These are phyloP conservation scores for Patiria miniata DNA, from an alignment of 35 echinoderm and acorn worm species.

Conservation along the genomic window DNA sequence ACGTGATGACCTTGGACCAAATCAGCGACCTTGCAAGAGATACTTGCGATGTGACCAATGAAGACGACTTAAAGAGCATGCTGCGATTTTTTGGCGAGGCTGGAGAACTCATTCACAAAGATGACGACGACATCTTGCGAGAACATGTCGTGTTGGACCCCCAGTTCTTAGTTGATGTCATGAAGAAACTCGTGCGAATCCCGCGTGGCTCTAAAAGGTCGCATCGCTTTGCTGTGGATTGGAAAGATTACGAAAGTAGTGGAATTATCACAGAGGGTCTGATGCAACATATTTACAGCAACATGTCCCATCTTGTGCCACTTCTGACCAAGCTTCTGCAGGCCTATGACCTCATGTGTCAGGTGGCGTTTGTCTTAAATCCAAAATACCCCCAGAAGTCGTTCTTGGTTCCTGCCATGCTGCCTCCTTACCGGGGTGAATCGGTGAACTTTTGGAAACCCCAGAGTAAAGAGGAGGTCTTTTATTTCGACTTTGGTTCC, in stretches of 20 bases:
- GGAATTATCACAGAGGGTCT: conserved; percentile 24
- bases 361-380: not conserved
- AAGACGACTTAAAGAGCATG: not conserved
- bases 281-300: conserved; percentile 18
- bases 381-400: not conserved
- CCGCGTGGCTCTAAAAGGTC: not conserved
- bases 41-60: not conserved
- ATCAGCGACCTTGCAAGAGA: conserved; percentile 21
- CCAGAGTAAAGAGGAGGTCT: not conserved
- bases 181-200: conserved; percentile 28
- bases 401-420: conserved; percentile 12
- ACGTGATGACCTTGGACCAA: not conserved
- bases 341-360: not conserved
- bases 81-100: conserved; percentile 23
- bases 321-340: not conserved
- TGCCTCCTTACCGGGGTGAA: not conserved
- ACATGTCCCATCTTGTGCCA: not conserved
- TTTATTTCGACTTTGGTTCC: conserved; percentile 45
- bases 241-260: conserved; percentile 4
- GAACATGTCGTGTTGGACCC: conserved; percentile 36
- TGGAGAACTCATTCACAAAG: conserved; percentile 43
- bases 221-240: not conserved
- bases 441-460: not conserved
- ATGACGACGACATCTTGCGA: not conserved
- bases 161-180: conserved; percentile 40